A percentile compares a stretch with the other conserved stretches of the same genome.
phyloP scores from a whole-genome alignment of 2,888 invertebrate species.

The Xestia xanthographa region DNA sequence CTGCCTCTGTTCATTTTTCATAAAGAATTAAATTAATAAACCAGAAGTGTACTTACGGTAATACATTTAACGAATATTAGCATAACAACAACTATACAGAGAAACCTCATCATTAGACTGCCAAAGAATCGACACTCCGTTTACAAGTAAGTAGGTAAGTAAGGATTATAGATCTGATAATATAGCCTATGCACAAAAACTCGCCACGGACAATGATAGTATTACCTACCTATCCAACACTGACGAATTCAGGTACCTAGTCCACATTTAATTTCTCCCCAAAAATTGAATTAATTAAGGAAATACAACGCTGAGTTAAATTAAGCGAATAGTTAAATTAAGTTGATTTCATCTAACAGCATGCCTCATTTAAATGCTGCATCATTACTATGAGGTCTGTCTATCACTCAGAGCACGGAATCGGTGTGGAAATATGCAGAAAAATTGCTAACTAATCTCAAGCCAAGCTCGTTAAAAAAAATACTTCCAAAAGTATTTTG shows the following conservation, averaged over 20 bases:
- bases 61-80: constrained; percentile 15
- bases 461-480: background rate
- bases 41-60: constrained; percentile 24
- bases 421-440: background rate
- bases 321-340: constrained; percentile 5
- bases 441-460: background rate
- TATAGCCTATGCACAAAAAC: background rate
- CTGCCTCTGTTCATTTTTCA: background rate
- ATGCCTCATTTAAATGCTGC: background rate
- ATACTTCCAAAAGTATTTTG: background rate
- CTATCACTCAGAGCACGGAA: background rate
- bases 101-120: background rate
- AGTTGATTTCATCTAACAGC: background rate
- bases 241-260: background rate
- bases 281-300: constrained; percentile 2
- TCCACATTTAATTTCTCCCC: background rate
- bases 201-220: background rate
- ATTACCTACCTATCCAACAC: background rate
- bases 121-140: background rate
- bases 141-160: background rate
- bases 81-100: background rate
- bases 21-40: background rate
- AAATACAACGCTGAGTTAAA: background rate
- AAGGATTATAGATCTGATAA: background rate
- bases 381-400: background rate